A percentile compares a stretch with the other conserved stretches of the same genome.
phyloP scores from a whole-genome alignment of 2,113 vertebrate species.

The Cyanoderma ruficeps region DNA sequence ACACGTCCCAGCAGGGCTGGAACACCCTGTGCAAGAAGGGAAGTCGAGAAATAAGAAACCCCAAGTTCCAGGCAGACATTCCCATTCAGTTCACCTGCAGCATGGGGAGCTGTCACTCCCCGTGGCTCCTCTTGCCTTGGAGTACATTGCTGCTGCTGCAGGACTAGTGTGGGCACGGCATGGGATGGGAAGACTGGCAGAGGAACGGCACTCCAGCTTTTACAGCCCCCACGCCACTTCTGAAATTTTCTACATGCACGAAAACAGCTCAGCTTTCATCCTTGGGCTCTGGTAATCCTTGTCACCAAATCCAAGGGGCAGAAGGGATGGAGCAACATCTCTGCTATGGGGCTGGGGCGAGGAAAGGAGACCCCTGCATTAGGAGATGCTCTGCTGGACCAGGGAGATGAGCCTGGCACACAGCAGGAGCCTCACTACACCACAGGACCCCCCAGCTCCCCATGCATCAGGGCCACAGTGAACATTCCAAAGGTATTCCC shows the following conservation, averaged over 20 bases:
- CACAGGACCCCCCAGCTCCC: neutral
- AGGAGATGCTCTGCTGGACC: fast-evolving
- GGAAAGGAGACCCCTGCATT: fast-evolving
- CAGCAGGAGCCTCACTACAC: neutral
- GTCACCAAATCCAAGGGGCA: neutral
- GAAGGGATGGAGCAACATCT: neutral
- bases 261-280: neutral
- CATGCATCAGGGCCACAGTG: fast-evolving
- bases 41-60: neutral
- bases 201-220: neutral
- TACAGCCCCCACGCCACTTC: fast-evolving
- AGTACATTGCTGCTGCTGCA: neutral
- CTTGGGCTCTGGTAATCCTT: neutral
- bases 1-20: fast-evolving
- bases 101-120: neutral
- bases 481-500: neutral
- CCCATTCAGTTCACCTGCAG: fast-evolving
- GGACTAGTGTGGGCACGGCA: fast-evolving
- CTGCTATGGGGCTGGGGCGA: neutral
- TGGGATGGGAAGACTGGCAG: neutral
- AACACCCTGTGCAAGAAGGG: fast-evolving
- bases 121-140: fast-evolving
- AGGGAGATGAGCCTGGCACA: neutral
- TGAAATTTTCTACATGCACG: neutral
- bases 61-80: fast-evolving